A percentile compares a stretch with the other conserved stretches of the same genome.
phyloP scores from a whole-genome alignment of 2,888 invertebrate genomes.

The Ornithoptera priamus region DNA sequence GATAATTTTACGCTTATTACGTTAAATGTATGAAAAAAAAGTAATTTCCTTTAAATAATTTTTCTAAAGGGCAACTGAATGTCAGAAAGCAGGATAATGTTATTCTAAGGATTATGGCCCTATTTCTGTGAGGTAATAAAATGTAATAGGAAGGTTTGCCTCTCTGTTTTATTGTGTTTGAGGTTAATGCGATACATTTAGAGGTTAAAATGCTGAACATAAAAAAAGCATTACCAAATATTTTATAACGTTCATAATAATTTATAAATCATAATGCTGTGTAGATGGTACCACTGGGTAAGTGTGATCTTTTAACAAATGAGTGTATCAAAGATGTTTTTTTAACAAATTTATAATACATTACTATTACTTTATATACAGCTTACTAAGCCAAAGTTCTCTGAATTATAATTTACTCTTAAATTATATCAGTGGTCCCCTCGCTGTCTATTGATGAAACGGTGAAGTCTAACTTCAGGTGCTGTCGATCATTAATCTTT shows the following conservation, averaged over 20 bases:
- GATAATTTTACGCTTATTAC: too few relatives aligned
- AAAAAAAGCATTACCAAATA: too few relatives aligned
- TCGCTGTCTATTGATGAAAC: constrained; percentile 29
- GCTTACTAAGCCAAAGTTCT: too few relatives aligned
- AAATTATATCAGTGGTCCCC: constrained; percentile 6
- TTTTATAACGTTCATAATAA: too few relatives aligned
- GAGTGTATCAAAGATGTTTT: too few relatives aligned
- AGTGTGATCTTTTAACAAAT: too few relatives aligned
- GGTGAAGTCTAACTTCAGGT: constrained; percentile 49
- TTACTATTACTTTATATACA: too few relatives aligned
- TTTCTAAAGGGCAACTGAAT: constrained; percentile 4
- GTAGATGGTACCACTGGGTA: too few relatives aligned
- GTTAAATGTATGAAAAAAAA: not conserved
- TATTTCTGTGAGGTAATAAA: constrained; percentile 22
- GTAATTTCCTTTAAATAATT: constrained; percentile 5
- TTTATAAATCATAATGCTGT: too few relatives aligned
- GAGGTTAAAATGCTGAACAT: not conserved
- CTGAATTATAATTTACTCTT: not conserved
- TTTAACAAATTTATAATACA: too few relatives aligned
- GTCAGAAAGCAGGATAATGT: constrained; percentile 4
- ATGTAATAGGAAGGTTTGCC: constrained; percentile 14
- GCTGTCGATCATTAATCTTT: constrained; percentile 77
- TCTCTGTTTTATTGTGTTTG: constrained; percentile 16
- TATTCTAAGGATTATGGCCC: constrained; percentile 22
- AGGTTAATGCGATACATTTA: constrained; percentile 2